Evolutionary conservation across 2,888 invertebrate species (phyloP).

Genomic region (Stomorhina lunata): DNA sequence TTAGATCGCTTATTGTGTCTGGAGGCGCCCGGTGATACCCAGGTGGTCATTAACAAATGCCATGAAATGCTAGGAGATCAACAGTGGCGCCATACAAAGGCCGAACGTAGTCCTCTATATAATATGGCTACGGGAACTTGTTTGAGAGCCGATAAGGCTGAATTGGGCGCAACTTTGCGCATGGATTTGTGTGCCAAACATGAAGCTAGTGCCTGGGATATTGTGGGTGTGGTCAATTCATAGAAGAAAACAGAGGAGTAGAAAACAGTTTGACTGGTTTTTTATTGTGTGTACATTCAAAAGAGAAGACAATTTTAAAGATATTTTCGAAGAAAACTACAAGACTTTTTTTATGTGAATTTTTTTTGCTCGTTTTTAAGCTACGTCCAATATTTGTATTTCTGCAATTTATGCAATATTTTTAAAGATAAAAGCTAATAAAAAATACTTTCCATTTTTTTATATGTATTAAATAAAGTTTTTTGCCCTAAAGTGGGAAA

Average conservation of each 20-base stretch:
- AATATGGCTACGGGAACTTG: constrained; percentile 93
- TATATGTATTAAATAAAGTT: too few relatives aligned
- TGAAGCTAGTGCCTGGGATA: constrained; percentile 65
- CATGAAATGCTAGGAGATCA: constrained; percentile 95
- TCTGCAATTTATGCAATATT: background rate
- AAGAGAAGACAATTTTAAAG: background rate
- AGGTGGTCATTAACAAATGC: constrained; percentile 92
- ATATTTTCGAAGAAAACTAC: constrained; percentile 13
- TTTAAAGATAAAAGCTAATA: constrained; percentile 11
- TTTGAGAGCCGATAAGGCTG: constrained; percentile 82
- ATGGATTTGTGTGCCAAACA: constrained; percentile 84
- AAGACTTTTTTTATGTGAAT: background rate
- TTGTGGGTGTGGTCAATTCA: constrained; percentile 45
- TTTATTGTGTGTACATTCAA: background rate
- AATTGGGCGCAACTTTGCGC: constrained; percentile 80
- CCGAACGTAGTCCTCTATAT: constrained; percentile 87
- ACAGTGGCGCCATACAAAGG: constrained; percentile 92
- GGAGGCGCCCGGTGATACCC: constrained; percentile 85
- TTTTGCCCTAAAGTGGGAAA: too few relatives aligned
- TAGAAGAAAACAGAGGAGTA: background rate
- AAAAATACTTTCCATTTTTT: constrained; percentile 14
- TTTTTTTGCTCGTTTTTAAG: constrained; percentile 8
- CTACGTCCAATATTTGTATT: constrained; percentile 30
- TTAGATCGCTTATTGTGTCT: constrained; percentile 91
- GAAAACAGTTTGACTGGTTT: too few relatives aligned